Percentiles rank a stretch among this genome's conserved stretches.
Conservation (phyloP, 2,113 vertebrate genomes). For the Athene noctua region DNA sequence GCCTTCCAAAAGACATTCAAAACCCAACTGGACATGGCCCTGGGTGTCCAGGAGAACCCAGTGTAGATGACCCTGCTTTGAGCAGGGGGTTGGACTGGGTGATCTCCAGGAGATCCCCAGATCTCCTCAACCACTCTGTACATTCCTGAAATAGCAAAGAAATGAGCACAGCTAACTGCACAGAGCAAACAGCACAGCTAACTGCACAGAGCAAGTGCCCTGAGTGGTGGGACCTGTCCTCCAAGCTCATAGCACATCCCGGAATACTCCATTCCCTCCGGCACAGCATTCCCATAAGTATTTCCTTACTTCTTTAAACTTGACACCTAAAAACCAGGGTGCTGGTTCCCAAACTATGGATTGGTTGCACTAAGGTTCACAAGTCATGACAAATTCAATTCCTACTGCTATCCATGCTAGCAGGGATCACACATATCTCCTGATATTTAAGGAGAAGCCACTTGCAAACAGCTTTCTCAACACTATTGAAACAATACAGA, state of each 20-base stretch:
- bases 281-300: neutral
- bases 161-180: neutral
- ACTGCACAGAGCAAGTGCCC: neutral
- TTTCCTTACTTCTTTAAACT: neutral
- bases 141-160: neutral
- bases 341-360: neutral
- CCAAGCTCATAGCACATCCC: neutral
- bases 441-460: neutral
- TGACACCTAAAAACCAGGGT: neutral
- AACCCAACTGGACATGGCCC: neutral
- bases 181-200: neutral
- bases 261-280: neutral
- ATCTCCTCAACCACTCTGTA: neutral
- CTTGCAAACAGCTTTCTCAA: neutral
- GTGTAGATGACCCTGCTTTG: neutral
- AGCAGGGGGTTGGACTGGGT: neutral
- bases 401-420: neutral
- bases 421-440: neutral
- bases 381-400: neutral
- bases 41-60: neutral
- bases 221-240: neutral
- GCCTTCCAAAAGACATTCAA: neutral
- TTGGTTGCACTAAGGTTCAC: fast-evolving
- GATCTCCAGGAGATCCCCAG: neutral
- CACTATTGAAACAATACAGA: neutral